Percentiles rank a stretch among this genome's conserved stretches.
Conservation (phyloP, 2,888 invertebrate genomes). For the Lasioglossum zephyrum region DNA sequence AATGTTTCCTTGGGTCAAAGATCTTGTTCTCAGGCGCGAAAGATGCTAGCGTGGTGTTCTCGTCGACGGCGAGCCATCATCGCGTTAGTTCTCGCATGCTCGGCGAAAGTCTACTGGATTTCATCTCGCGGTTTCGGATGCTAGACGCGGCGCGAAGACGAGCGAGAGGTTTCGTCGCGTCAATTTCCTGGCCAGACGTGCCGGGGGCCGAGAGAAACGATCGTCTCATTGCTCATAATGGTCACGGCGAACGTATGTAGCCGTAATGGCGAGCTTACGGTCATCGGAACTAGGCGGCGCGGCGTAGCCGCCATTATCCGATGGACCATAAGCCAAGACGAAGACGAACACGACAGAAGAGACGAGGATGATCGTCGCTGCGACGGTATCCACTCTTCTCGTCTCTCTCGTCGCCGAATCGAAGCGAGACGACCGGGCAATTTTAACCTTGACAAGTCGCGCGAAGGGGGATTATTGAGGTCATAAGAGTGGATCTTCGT, state of each 20-base stretch:
- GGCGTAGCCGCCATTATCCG: constrained; percentile 33
- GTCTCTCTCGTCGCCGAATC: not conserved
- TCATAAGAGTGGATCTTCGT: constrained; percentile 65
- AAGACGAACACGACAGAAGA: not conserved
- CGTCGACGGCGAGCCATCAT: not conserved
- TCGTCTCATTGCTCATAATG: constrained; percentile 38
- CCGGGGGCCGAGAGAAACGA: constrained; percentile 22
- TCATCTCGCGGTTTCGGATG: not conserved
- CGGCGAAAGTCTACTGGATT: not conserved
- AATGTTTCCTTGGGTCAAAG: not conserved
- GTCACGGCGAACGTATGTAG: not conserved
- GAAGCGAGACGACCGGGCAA: constrained; percentile 21
- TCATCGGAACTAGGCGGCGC: constrained; percentile 39
- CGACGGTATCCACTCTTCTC: not conserved
- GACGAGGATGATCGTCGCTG: not conserved
- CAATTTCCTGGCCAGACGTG: constrained; percentile 17
- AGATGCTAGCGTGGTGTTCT: not conserved
- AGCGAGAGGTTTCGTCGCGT: constrained; percentile 13
- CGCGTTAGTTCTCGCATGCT: not conserved
- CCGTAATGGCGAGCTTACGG: constrained; percentile 39
- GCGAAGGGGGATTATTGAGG: constrained; percentile 63
- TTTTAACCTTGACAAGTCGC: constrained; percentile 63
- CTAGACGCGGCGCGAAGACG: not conserved
- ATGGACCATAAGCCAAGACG: constrained; percentile 25
- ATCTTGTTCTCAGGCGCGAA: not conserved